phyloP scores from a whole-genome alignment of 2,113 vertebrate genomes.

The Hucho hucho region DNA sequence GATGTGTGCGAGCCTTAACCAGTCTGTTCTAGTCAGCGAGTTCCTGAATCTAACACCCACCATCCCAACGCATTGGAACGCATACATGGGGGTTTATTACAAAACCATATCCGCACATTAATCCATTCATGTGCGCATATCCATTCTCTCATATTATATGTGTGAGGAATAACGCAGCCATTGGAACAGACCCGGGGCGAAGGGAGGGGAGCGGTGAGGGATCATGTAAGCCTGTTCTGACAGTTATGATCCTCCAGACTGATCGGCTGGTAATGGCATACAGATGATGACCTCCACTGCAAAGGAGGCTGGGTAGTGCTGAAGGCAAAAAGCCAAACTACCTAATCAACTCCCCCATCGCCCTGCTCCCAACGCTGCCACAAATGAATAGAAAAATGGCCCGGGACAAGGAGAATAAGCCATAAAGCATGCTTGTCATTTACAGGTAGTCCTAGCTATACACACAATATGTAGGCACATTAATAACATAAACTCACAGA shows the following conservation, averaged over 20 bases:
- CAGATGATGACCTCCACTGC: constrained; percentile 39
- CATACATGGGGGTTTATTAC: no score
- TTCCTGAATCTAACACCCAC: background rate
- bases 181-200: background rate
- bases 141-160: no score
- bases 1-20: background rate
- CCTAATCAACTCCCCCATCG: constrained; percentile 3
- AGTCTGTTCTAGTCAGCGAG: background rate
- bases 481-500: constrained; percentile 12
- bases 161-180: no score
- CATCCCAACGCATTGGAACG: no score
- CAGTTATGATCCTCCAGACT: constrained; percentile 22
- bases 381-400: constrained; percentile 9
- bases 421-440: background rate
- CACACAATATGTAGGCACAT: constrained; percentile 2
- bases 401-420: background rate
- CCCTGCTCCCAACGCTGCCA: constrained; percentile 9
- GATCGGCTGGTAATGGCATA: constrained; percentile 34
- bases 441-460: background rate
- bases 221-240: constrained; percentile 6
- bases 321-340: constrained; percentile 19
- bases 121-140: no score
- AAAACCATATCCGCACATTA: no score
- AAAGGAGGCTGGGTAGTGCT: background rate
- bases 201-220: background rate